Conservation (phyloP, 2,797 vertebrate species). For the Pelochelys cantorii region DNA sequence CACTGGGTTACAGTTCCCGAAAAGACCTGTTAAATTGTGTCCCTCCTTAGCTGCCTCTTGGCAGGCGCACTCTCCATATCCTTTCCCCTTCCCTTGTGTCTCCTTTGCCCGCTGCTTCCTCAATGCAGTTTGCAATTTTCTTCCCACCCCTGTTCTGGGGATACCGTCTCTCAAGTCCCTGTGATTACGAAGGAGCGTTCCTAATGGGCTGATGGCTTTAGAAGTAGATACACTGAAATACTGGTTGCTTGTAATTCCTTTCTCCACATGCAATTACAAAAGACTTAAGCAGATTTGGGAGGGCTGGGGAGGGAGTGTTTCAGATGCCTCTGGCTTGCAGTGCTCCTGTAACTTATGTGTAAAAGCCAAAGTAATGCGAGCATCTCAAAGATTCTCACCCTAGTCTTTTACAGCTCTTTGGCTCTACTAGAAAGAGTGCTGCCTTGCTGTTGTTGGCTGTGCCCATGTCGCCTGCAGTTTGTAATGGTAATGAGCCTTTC, state of each 20-base stretch:
- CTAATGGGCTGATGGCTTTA: neutral
- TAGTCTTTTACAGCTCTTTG: neutral
- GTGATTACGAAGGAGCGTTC: constrained; percentile 15
- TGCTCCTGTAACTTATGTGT: neutral
- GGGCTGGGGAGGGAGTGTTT: neutral
- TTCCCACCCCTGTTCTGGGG: neutral
- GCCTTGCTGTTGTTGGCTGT: neutral
- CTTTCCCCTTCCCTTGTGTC: neutral
- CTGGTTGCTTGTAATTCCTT: neutral
- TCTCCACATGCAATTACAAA: neutral
- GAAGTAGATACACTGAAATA: too few species aligned
- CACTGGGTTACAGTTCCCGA: neutral
- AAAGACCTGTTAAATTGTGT: neutral
- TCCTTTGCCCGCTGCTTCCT: neutral
- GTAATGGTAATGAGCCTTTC: constrained; percentile 7
- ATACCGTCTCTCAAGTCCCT: neutral
- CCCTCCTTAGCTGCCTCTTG: neutral
- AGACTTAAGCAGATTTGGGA: neutral
- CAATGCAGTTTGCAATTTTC: neutral
- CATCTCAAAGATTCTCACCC: neutral
- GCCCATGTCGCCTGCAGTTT: neutral
- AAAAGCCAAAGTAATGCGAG: neutral
- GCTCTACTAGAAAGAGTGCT: neutral
- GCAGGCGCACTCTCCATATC: neutral
- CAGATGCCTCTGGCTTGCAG: neutral